Evolutionary conservation across 2,113 vertebrate genomes (phyloP).

Genomic region (Misgurnus mizolepis): DNA sequence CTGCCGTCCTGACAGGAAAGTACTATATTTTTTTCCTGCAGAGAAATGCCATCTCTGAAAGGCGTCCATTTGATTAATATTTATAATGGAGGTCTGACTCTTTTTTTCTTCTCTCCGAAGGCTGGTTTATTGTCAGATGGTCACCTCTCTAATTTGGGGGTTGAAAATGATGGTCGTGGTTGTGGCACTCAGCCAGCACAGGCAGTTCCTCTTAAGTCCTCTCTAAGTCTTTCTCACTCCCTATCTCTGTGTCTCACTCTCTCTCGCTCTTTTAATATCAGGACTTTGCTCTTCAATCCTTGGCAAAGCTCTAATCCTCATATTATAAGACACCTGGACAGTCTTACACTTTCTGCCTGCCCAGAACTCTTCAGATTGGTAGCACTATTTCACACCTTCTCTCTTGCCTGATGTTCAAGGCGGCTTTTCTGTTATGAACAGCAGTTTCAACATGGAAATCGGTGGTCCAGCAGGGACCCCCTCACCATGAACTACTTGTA

Average conservation of each 20-base stretch:
- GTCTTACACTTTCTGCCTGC: conserved; percentile 38
- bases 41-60: conserved; percentile 77
- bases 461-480: conserved; percentile 34
- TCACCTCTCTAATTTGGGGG: conserved; percentile 61
- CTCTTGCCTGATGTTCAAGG: conserved; percentile 27
- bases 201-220: conserved; percentile 34
- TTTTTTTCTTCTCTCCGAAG: conserved; percentile 67
- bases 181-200: conserved; percentile 35
- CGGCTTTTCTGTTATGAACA: conserved; percentile 50
- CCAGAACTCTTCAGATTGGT: conserved; percentile 45
- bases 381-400: conserved; percentile 41
- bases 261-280: conserved; percentile 40
- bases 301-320: conserved; percentile 50
- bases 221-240: conserved; percentile 8
- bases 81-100: conserved; percentile 68
- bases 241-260: conserved; percentile 18
- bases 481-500: conserved; percentile 23
- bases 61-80: conserved; percentile 76
- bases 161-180: conserved; percentile 43
- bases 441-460: conserved; percentile 46
- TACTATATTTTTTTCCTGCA: conserved; percentile 65
- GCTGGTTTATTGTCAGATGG: conserved; percentile 68
- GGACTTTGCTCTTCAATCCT: conserved; percentile 39
- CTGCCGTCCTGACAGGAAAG: conserved; percentile 72
- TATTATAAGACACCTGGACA: conserved; percentile 53